Evolutionary conservation across 2,797 vertebrate species (phyloP).

Genomic region (Hyperoplus lanceolatus): DNA sequence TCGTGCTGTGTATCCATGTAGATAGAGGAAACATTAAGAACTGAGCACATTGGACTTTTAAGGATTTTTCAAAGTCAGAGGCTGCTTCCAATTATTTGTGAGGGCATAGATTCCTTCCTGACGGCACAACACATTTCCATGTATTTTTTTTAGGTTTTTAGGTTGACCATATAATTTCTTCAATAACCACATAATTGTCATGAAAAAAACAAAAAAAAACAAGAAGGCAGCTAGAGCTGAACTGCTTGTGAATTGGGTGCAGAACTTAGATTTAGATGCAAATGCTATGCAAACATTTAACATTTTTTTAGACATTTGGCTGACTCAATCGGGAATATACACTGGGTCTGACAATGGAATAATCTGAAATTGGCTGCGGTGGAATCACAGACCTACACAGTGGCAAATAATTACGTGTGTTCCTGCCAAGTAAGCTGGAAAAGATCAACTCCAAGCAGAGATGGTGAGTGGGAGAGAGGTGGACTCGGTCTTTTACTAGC

Average conservation of each 20-base stretch:
- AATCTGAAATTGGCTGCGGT: conserved; percentile 36
- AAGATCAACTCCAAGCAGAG: conserved; percentile 37
- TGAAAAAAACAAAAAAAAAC: conserved; percentile 27
- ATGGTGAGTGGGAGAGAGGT: conserved; percentile 44
- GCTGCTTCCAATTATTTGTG: conserved; percentile 43
- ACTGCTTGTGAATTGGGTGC: conserved; percentile 10
- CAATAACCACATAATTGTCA: conserved; percentile 49
- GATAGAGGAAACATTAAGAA: conserved; percentile 32
- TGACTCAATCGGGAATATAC: conserved; percentile 30
- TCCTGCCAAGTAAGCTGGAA: conserved; percentile 44
- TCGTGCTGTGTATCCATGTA: conserved; percentile 29
- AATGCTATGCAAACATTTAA: conserved; percentile 50
- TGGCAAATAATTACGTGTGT: conserved; percentile 37
- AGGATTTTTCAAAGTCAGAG: conserved; percentile 43
- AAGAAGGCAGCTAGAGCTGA: conserved; percentile 22
- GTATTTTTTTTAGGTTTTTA: conserved; percentile 19
- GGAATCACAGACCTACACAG: conserved; percentile 38
- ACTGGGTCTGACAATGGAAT: conserved; percentile 34
- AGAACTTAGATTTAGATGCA: conserved; percentile 43
- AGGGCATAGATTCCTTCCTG: conserved; percentile 13
- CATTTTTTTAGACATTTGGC: conserved; percentile 54
- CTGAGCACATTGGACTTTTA: conserved; percentile 59
- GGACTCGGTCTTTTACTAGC: conserved; percentile 43
- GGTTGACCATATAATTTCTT: conserved; percentile 17
- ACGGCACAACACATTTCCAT: neutral